Percentiles rank a stretch among this genome's conserved stretches.
phyloP scores from a whole-genome alignment of 2,113 vertebrate species.

The Brienomyrus longianalis region DNA sequence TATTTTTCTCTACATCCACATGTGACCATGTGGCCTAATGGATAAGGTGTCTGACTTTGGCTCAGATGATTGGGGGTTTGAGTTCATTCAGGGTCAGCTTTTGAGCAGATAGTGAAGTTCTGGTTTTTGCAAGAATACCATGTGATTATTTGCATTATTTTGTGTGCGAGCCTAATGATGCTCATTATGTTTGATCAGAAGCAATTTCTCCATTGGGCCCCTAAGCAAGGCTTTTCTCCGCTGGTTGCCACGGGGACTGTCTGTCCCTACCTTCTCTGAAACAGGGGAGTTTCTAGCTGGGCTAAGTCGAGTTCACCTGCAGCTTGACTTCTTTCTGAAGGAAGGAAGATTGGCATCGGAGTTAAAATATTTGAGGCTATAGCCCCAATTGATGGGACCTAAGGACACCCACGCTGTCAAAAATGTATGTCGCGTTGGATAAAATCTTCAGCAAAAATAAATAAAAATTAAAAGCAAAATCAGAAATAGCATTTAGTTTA shows the following conservation, averaged over 20 bases:
- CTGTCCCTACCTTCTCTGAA: neutral
- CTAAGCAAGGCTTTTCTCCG: neutral
- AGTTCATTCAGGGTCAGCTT: neutral
- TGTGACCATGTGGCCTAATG: neutral
- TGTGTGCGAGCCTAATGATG: neutral
- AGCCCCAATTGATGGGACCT: neutral
- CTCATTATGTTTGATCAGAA: neutral
- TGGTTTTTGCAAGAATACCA: neutral
- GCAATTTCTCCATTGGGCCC: neutral
- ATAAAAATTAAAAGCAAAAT: neutral
- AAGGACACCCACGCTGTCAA: neutral
- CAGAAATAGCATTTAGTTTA: neutral
- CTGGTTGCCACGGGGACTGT: neutral
- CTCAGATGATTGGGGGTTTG: neutral
- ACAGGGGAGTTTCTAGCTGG: neutral
- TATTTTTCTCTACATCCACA: accelerated
- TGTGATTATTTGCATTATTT: neutral
- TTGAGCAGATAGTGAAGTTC: neutral
- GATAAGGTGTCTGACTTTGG: neutral
- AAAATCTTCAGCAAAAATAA: neutral
- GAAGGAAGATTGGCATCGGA: neutral
- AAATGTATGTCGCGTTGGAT: neutral
- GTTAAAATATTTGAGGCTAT: neutral
- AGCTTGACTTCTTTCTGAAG: neutral
- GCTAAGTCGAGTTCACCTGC: too few relatives aligned